phyloP scores from a whole-genome alignment of 2,888 invertebrate genomes.

The Lithophane semibrunnea region DNA sequence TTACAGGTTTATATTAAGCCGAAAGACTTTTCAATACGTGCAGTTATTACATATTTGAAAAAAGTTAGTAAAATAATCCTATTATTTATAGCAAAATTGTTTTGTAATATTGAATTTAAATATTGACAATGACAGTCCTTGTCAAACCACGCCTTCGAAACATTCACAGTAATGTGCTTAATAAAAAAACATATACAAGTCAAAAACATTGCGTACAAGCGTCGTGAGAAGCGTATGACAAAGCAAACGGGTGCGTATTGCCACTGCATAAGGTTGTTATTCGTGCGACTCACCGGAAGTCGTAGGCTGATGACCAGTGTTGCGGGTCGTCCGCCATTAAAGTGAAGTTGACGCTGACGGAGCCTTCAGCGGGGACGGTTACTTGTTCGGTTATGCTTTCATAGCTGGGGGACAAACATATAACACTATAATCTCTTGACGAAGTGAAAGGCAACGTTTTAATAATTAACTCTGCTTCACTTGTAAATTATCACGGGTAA shows the following conservation, averaged over 20 bases:
- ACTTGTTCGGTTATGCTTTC: conserved; percentile 92
- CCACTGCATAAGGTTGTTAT: conserved; percentile 43
- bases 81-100: neutral
- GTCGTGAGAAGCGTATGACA: conserved; percentile 48
- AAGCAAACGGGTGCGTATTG: conserved; percentile 43
- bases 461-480: neutral
- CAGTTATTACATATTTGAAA: neutral
- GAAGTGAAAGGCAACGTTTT: neutral
- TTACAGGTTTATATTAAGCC: neutral
- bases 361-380: conserved; percentile 90
- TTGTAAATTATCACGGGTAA: neutral
- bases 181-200: conserved; percentile 49
- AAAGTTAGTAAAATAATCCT: neutral
- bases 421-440: neutral
- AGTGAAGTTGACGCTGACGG: conserved; percentile 93
- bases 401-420: conserved; percentile 83
- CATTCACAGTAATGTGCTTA: conserved; percentile 49
- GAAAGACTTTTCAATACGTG: neutral
- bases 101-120: neutral
- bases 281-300: conserved; percentile 91
- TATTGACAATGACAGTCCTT: conserved; percentile 18
- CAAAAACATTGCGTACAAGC: conserved; percentile 53
- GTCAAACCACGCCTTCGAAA: conserved; percentile 33
- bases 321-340: conserved; percentile 95
- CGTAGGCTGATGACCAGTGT: conserved; percentile 96